Conservation (phyloP, 2,888 invertebrate genomes). For the Aradus depressus region DNA sequence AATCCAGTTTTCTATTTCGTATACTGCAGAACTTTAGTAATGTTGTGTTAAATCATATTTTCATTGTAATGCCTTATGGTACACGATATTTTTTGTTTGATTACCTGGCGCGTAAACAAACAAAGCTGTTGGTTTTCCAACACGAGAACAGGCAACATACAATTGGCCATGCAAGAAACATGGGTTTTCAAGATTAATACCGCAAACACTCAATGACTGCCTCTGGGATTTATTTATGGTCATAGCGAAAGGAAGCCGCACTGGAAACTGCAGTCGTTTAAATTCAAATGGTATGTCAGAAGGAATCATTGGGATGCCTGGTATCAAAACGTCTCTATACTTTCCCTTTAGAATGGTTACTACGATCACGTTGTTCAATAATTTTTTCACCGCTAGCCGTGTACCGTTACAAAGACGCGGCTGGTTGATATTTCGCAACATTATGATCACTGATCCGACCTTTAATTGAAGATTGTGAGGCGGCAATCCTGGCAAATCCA, state of each 20-base stretch:
- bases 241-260: slow-evolving; percentile 20
- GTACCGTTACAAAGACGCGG: slow-evolving; percentile 32
- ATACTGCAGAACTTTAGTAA: too few relatives aligned
- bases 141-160: slow-evolving; percentile 32
- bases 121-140: slow-evolving; percentile 12
- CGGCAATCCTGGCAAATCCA: slow-evolving; percentile 30
- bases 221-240: slow-evolving; percentile 10
- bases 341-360: slow-evolving; percentile 28
- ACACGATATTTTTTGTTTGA: slow-evolving; percentile 12
- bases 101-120: slow-evolving; percentile 8
- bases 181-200: slow-evolving; percentile 4
- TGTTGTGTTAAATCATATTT: too few relatives aligned
- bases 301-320: slow-evolving; percentile 20
- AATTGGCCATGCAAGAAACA: slow-evolving; percentile 29
- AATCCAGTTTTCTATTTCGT: too few relatives aligned
- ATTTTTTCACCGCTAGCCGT: slow-evolving; percentile 28
- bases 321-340: slow-evolving; percentile 27
- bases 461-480: slow-evolving; percentile 29
- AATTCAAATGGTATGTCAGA: too few relatives aligned
- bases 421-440: slow-evolving; percentile 31
- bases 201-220: slow-evolving; percentile 10
- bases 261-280: slow-evolving; percentile 22
- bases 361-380: slow-evolving; percentile 30
- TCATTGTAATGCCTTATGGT: slow-evolving; percentile 1
- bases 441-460: slow-evolving; percentile 30